Percentiles rank a stretch among this genome's conserved stretches.
phyloP scores from a whole-genome alignment of 2,113 vertebrate species.

The Axis porcinus region DNA sequence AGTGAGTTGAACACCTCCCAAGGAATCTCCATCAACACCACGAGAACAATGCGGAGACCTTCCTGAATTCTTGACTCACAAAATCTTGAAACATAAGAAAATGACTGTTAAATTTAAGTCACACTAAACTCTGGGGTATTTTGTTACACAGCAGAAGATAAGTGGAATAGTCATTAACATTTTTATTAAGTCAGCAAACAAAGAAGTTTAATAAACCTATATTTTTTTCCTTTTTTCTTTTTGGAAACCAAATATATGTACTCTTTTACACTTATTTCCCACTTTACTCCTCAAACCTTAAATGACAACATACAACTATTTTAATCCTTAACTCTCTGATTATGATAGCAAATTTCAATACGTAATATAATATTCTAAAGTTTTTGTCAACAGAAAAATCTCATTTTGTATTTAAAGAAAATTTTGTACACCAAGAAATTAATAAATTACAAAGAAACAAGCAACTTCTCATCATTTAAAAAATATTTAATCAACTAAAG shows the following conservation, averaged over 20 bases:
- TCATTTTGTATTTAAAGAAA: not conserved
- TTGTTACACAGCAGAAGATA: not conserved
- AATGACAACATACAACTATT: not conserved
- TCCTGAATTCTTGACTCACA: not conserved
- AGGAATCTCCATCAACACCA: not conserved
- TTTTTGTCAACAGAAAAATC: not conserved
- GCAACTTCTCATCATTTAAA: not conserved
- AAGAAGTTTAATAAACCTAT: not conserved
- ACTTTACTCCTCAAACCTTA: not conserved
- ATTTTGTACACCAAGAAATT: not conserved
- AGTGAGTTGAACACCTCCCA: not conserved
- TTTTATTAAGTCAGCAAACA: not conserved
- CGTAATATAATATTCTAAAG: not conserved
- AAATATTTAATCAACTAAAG: not conserved
- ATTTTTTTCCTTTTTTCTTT: not conserved
- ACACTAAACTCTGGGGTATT: not conserved
- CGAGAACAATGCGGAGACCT: not conserved
- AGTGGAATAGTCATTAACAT: not conserved
- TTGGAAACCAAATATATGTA: not conserved
- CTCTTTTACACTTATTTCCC: not conserved
- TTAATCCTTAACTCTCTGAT: not conserved
- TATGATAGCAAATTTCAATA: not conserved
- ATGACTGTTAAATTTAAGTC: not conserved
- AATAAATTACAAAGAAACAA: not conserved
- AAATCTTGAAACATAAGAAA: slow-evolving; percentile 16